Conservation (phyloP, 2,888 invertebrate genomes). For the Cephus nigrinus region DNA sequence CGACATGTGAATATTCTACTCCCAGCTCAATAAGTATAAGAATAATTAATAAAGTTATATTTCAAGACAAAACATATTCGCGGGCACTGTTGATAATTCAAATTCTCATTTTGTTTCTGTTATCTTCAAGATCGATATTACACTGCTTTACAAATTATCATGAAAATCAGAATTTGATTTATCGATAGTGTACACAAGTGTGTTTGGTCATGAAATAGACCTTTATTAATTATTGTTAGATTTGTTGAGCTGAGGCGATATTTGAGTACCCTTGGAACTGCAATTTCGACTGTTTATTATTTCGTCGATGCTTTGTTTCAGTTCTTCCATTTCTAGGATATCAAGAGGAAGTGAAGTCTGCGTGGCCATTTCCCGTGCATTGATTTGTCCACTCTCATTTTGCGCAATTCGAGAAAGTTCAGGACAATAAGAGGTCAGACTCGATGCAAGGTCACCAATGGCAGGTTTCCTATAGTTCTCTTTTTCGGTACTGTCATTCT, state of each 20-base stretch:
- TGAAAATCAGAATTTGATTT: not conserved
- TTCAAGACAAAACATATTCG: no score
- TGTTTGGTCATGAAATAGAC: not conserved
- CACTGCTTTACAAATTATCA: no score
- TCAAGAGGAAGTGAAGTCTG: slow-evolving; percentile 61
- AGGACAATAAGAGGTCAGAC: slow-evolving; percentile 52
- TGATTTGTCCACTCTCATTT: slow-evolving; percentile 43
- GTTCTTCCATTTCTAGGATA: slow-evolving; percentile 61
- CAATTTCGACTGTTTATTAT: slow-evolving; percentile 59
- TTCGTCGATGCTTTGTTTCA: slow-evolving; percentile 62
- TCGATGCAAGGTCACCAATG: slow-evolving; percentile 56
- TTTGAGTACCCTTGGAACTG: slow-evolving; percentile 60
- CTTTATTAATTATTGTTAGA: not conserved
- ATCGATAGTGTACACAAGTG: not conserved
- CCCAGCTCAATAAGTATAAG: no score
- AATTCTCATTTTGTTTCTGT: no score
- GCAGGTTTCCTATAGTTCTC: slow-evolving; percentile 46
- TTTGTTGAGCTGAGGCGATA: slow-evolving; percentile 56
- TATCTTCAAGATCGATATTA: no score
- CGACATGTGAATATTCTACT: no score
- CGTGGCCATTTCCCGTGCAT: slow-evolving; percentile 60
- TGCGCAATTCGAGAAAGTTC: slow-evolving; percentile 53
- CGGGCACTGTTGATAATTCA: no score
- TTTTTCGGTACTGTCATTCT: slow-evolving; percentile 44
- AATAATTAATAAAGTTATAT: no score